Evolutionary conservation across 2,888 invertebrate species (phyloP), one percentile per base, ranked within the genome.

Genomic region (Dyspetes luteomarginatus): DNA sequence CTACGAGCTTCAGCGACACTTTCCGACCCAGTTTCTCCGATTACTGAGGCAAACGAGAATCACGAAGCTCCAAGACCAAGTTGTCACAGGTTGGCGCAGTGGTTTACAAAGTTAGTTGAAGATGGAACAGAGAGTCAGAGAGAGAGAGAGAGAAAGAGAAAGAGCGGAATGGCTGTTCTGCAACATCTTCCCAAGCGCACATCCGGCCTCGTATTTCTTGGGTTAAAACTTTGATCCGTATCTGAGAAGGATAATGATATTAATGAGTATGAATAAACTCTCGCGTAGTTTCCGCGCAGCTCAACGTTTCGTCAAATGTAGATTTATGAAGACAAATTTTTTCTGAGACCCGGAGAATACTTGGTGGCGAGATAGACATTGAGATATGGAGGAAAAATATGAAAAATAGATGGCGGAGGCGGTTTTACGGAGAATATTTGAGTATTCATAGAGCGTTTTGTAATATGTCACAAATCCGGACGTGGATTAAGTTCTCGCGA

Each of bases 381-480:
- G 48, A 48, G 3, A 17, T 4, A 48, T 15, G 36, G 9, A 15
- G 17, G 52, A 36, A 26, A 55, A 56, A 48, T 30, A 72, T 55
- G 24, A 12, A 22, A 58, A 52, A 22, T 4, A n/a, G 24, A 4
- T 12, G 36, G 28, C 2, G 24, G 24, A 71, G n/a, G 45, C 22
- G 3, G 17, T 52, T 15, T 48, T 28, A 9, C 52, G 19, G 30
- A 55, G 50, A 36, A 69, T 30, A 52, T 69, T 68, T 84, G 84
- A 84, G 87, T 87, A 86, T 87, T 87, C 87, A 86, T 85, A 82
- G 84, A 78, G 81, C 86, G 85, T 85, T 86, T 87, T 86, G 85
- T 86, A 85, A 86, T 86, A 85, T 80, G 86, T 87, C 86, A 85
- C 82, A 85, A 85, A 87, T 86, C 85, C 83, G 79, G 85, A 86